These are phyloP conservation scores for Fragum fragum DNA, from an alignment of 2,888 invertebrate genomes.

Conservation along the genomic window DNA sequence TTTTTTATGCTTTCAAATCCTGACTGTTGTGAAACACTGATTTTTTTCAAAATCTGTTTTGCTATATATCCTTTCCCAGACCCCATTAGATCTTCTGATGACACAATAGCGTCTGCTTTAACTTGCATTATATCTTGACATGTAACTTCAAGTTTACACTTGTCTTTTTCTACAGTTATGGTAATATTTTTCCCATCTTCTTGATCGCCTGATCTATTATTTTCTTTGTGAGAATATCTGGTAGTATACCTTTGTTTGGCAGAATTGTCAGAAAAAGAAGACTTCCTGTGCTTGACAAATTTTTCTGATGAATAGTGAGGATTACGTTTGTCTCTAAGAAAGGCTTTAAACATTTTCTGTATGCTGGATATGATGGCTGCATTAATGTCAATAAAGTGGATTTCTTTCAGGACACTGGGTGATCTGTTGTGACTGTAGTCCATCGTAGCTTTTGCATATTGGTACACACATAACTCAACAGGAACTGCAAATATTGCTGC, in stretches of 20 bases:
- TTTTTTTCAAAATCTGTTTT: background rate
- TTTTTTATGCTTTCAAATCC: background rate
- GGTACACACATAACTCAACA: slow-evolving; percentile 64
- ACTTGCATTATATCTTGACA: slow-evolving; percentile 14
- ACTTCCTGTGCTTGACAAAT: background rate
- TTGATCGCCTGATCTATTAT: background rate
- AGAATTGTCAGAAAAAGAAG: background rate
- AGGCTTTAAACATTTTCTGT: slow-evolving; percentile 27
- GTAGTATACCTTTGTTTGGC: background rate
- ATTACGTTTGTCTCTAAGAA: background rate
- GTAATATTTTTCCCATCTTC: too few relatives aligned
- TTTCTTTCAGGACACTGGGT: slow-evolving; percentile 52
- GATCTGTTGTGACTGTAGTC: slow-evolving; percentile 41
- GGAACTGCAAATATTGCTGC: slow-evolving; percentile 74
- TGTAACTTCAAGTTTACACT: background rate
- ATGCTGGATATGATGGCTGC: slow-evolving; percentile 54
- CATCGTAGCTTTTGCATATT: slow-evolving; percentile 67
- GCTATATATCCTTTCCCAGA: slow-evolving; percentile 5
- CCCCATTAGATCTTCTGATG: background rate
- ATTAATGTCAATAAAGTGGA: slow-evolving; percentile 72
- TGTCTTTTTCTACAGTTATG: background rate
- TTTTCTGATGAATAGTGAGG: slow-evolving; percentile 14
- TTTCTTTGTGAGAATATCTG: background rate
- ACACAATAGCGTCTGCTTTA: slow-evolving; percentile 15
- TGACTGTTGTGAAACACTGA: background rate